Conservation (phyloP, 2,888 invertebrate species). For the Tortrix viridana region DNA sequence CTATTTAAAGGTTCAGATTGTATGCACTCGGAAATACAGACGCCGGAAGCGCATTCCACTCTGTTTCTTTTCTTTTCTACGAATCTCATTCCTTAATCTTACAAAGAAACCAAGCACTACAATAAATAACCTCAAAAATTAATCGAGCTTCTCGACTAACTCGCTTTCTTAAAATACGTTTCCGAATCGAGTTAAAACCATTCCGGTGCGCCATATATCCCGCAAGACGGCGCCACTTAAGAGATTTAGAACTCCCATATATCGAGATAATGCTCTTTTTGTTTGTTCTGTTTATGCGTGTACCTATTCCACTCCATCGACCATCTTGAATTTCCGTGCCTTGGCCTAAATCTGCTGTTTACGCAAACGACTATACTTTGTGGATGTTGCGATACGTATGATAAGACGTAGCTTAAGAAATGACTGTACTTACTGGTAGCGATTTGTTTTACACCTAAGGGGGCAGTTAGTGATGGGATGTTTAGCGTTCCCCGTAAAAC, state of each 20-base stretch:
- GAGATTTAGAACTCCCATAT: conserved; percentile 39
- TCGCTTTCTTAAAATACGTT: not conserved
- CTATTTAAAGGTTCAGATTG: no score
- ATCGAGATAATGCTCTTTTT: conserved; percentile 24
- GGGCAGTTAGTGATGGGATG: no score
- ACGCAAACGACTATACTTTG: conserved; percentile 15
- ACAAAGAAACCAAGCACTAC: no score
- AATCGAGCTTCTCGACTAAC: not conserved
- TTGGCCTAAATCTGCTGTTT: conserved; percentile 28
- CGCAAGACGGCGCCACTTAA: conserved; percentile 33
- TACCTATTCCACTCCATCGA: conserved; percentile 32
- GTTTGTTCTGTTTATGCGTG: conserved; percentile 23
- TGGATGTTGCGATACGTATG: conserved; percentile 4
- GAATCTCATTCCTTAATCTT: no score
- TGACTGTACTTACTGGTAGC: no score
- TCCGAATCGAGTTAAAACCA: conserved; percentile 28
- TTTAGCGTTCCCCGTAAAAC: no score
- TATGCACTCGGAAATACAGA: no score
- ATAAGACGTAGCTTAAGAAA: conserved; percentile 12
- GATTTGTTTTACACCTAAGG: no score
- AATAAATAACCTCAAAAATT: no score
- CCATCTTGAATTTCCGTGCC: conserved; percentile 18
- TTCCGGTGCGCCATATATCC: conserved; percentile 22
- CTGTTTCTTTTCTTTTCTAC: no score
- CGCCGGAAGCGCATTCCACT: no score